Conservation (phyloP, 2,113 vertebrate species). For the Gnathonemus longibarbis region DNA sequence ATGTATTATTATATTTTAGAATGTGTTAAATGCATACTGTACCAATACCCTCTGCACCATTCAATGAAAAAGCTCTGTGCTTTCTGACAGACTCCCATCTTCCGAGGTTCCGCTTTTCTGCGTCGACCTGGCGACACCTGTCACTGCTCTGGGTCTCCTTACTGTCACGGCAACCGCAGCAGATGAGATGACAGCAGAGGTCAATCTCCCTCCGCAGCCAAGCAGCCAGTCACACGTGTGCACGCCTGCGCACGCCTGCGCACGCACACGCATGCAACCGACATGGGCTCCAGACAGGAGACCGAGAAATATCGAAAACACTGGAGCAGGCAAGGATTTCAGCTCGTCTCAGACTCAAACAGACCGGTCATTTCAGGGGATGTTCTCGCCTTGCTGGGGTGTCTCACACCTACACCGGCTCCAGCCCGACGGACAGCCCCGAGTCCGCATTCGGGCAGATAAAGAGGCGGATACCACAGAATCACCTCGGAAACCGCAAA, state of each 20-base stretch:
- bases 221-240: not conserved
- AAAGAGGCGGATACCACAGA: not conserved
- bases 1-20: not conserved
- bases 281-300: not conserved
- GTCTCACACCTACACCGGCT: not conserved
- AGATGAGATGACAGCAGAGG: slow-evolving; percentile 1
- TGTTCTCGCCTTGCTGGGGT: not conserved
- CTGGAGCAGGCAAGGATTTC: not conserved
- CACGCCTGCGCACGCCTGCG: not conserved
- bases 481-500: not conserved
- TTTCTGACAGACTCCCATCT: not conserved
- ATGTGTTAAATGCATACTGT: not conserved
- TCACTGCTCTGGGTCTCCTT: not conserved
- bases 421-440: not conserved
- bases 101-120: not conserved
- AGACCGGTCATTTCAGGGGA: not conserved
- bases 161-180: not conserved
- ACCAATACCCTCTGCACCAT: not conserved
- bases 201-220: not conserved
- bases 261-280: not conserved
- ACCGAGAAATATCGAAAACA: not conserved
- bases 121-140: not conserved
- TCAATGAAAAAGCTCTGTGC: not conserved
- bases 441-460: not conserved
- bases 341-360: not conserved